These are phyloP conservation scores for Pelobates cultripes DNA, from an alignment of 2,797 vertebrate genomes.

Conservation along the genomic window DNA sequence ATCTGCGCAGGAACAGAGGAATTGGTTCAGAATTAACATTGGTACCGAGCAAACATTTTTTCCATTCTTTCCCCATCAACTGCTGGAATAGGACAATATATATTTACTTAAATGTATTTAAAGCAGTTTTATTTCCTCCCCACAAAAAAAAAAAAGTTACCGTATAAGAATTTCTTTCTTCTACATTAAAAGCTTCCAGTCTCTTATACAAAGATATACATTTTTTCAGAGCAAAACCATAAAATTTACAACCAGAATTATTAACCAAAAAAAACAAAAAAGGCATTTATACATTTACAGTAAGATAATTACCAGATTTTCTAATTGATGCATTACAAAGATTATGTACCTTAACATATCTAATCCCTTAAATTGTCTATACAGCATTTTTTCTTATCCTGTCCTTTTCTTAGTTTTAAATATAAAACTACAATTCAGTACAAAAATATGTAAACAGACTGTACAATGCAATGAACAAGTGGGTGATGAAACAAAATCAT, in stretches of 20 bases:
- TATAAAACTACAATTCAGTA: slow-evolving; percentile 80
- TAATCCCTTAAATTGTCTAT: slow-evolving; percentile 60
- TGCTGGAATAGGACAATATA: slow-evolving; percentile 68
- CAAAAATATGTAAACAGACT: slow-evolving; percentile 82
- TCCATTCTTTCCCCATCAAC: slow-evolving; percentile 58
- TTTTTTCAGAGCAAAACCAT: slow-evolving; percentile 63
- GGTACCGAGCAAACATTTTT: slow-evolving; percentile 47
- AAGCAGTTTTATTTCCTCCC: slow-evolving; percentile 71
- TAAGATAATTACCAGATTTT: slow-evolving; percentile 68
- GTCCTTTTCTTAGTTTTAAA: slow-evolving; percentile 65
- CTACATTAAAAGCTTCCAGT: slow-evolving; percentile 69
- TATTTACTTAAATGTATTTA: slow-evolving; percentile 56
- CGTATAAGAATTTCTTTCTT: slow-evolving; percentile 65
- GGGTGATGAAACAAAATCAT: slow-evolving; percentile 51
- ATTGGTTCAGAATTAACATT: neutral
- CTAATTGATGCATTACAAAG: slow-evolving; percentile 71
- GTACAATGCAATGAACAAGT: slow-evolving; percentile 70
- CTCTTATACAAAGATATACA: slow-evolving; percentile 71
- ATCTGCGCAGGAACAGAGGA: too few relatives aligned
- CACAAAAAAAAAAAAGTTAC: slow-evolving; percentile 64
- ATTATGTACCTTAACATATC: slow-evolving; percentile 63
- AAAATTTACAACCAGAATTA: slow-evolving; percentile 66
- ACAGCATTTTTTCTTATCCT: slow-evolving; percentile 56
- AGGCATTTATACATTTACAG: slow-evolving; percentile 67
- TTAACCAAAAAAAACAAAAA: slow-evolving; percentile 65